These are phyloP conservation scores for Dendrophyllia cribrosa DNA, from an alignment of 64 coral and sea anemone genomes.

Conservation along the genomic window DNA sequence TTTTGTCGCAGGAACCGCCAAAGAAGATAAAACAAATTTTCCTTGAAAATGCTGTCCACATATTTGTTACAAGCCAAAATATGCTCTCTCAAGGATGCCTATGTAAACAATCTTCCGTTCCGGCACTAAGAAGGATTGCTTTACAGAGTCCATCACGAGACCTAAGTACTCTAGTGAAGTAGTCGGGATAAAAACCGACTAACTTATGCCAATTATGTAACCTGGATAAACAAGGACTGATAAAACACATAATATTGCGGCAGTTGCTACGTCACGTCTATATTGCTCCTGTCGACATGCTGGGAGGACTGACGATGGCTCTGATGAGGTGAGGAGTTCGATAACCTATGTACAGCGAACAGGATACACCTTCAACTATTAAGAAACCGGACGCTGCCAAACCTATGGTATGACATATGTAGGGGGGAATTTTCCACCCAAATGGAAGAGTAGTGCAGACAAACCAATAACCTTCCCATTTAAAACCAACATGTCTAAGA, in stretches of 20 bases:
- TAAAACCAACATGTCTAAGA: background rate
- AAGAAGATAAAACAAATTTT: constrained; percentile 32
- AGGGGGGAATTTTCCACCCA: background rate
- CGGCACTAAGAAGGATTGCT: background rate
- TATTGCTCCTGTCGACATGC: background rate
- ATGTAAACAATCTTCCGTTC: background rate
- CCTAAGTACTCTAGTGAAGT: constrained; percentile 9
- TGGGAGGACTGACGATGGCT: constrained; percentile 1
- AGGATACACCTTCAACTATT: background rate
- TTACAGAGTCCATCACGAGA: constrained; percentile 2
- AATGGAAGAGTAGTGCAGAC: background rate
- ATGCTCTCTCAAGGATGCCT: background rate
- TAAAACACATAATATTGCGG: background rate
- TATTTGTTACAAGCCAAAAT: background rate
- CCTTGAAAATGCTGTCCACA: too few species aligned
- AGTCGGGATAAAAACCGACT: constrained; percentile 31
- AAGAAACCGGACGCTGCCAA: too few species aligned
- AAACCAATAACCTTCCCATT: constrained; percentile 1
- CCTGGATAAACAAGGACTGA: background rate
- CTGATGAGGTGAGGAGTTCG: background rate
- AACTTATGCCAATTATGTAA: constrained; percentile 22
- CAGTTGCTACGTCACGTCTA: background rate
- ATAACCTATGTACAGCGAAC: background rate
- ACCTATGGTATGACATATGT: background rate
- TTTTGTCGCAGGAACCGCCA: constrained; percentile 34